Conservation (phyloP, 2,888 invertebrate genomes). For the Calameuta idolon region DNA sequence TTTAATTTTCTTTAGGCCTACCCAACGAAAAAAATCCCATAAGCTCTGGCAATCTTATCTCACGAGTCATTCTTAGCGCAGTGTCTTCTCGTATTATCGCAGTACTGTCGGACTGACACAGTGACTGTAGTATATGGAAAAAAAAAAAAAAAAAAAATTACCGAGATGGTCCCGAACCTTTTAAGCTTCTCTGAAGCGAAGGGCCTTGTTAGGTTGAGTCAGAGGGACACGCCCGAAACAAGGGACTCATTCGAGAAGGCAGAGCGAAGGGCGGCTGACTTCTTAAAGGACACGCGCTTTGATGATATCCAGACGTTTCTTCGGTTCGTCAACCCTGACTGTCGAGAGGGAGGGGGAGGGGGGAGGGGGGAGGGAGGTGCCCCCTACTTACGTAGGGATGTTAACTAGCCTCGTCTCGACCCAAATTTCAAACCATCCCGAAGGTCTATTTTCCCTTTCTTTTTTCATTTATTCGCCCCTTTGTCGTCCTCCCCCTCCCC, state of each 20-base stretch:
- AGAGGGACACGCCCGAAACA: conserved; percentile 27
- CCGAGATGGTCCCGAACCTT: neutral
- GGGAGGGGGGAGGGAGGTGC: fast-evolving
- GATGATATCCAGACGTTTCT: conserved; percentile 5
- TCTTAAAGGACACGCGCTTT: conserved; percentile 9
- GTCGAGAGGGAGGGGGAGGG: neutral
- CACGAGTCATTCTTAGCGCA: neutral
- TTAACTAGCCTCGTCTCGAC: neutral
- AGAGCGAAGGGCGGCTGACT: neutral
- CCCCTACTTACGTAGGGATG: neutral
- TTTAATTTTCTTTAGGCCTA: neutral
- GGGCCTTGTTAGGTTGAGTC: conserved; percentile 30
- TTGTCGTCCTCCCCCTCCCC: too few species aligned
- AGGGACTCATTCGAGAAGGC: conserved; percentile 1
- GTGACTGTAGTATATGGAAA: neutral
- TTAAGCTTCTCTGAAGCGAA: conserved; percentile 21
- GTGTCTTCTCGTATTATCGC: neutral
- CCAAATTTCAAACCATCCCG: neutral
- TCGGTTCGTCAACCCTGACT: neutral
- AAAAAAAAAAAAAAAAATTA: neutral
- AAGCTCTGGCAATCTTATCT: neutral
- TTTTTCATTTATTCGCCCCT: too few species aligned
- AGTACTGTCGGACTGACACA: neutral
- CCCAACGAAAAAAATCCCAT: neutral
- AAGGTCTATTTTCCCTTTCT: neutral